Evolutionary conservation across 2,113 vertebrate species (phyloP).

Genomic region (Anolis sagrei): DNA sequence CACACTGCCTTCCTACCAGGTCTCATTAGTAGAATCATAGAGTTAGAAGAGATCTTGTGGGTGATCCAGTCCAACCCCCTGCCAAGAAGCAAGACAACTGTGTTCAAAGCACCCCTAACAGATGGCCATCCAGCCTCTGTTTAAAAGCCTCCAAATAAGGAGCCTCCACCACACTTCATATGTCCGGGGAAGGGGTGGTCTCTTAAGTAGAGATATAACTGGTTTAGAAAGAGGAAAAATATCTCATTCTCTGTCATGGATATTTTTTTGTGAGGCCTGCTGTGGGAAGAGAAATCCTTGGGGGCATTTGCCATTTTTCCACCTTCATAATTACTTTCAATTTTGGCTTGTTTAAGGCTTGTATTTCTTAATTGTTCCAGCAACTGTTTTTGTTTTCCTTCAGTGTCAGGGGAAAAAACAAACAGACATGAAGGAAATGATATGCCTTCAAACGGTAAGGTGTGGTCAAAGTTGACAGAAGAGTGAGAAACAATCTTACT

Average conservation of each 20-base stretch:
- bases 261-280: not conserved
- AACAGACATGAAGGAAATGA: slow-evolving; percentile 9
- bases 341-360: not conserved
- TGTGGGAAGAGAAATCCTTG: not conserved
- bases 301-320: not conserved
- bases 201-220: too few relatives aligned
- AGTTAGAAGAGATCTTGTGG: too few relatives aligned
- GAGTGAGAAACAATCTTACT: not conserved
- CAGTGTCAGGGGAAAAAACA: not conserved
- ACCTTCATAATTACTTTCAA: not conserved
- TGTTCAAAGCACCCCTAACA: too few relatives aligned
- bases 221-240: not conserved
- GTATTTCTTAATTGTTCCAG: not conserved
- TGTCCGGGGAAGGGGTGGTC: too few relatives aligned
- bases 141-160: too few relatives aligned
- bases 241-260: not conserved
- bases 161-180: too few relatives aligned
- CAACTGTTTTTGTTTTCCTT: slow-evolving; percentile 19
- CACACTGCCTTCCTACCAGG: too few relatives aligned
- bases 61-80: too few relatives aligned
- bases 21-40: too few relatives aligned
- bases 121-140: too few relatives aligned
- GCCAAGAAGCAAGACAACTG: too few relatives aligned
- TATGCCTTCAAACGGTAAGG: not conserved
- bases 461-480: not conserved